Evolutionary conservation across 1,140 invertebrate genomes (phyloP).

Genomic region (Lepidurus couesii): DNA sequence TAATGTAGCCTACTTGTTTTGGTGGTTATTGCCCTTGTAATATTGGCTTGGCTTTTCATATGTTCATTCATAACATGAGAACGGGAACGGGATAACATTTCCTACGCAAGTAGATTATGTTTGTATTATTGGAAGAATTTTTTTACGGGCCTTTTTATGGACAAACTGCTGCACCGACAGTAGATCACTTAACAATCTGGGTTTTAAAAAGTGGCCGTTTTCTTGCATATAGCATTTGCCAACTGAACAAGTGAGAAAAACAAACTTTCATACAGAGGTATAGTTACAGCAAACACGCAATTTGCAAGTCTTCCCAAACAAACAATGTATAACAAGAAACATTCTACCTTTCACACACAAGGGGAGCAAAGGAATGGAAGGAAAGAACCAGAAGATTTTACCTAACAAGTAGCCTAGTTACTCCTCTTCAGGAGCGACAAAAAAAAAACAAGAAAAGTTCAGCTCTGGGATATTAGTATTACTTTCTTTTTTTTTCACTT

Average conservation of each 20-base stretch:
- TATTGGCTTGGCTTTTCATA: too few species aligned
- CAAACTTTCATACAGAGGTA: background rate
- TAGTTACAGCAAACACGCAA: background rate
- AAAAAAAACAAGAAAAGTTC: background rate
- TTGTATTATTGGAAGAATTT: slow-evolving; percentile 13
- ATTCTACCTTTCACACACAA: background rate
- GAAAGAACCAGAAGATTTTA: background rate
- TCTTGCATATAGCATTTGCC: background rate
- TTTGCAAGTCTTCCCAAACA: background rate
- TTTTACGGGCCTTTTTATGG: background rate
- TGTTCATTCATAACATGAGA: background rate
- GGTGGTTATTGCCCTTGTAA: too few species aligned
- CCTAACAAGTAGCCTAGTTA: background rate
- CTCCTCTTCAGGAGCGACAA: background rate
- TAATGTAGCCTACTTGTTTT: too few species aligned
- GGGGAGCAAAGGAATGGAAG: background rate
- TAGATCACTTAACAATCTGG: background rate
- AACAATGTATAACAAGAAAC: background rate
- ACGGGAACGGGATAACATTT: background rate
- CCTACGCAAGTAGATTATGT: background rate
- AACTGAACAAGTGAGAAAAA: background rate
- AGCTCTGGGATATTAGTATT: background rate
- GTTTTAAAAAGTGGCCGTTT: background rate
- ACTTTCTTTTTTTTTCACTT: background rate
- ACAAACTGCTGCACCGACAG: background rate